phyloP scores from a whole-genome alignment of 2,888 invertebrate genomes.

The Luperina nickerlii region DNA sequence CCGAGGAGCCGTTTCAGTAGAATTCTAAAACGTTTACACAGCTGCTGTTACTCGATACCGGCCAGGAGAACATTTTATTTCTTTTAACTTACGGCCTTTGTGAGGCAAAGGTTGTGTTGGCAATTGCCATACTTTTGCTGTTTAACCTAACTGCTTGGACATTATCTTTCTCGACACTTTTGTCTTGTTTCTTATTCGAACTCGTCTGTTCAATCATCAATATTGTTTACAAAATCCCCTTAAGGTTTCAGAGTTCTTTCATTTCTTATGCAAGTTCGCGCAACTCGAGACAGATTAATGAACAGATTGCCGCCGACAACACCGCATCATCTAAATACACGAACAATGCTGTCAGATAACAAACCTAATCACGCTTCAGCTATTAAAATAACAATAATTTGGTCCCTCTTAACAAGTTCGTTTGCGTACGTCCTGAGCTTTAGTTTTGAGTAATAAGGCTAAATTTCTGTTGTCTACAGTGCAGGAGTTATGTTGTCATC shows the following conservation, averaged over 20 bases:
- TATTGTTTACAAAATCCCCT: background rate
- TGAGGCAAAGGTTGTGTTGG: background rate
- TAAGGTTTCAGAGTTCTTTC: conserved; percentile 1
- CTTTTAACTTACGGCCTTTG: conserved; percentile 18
- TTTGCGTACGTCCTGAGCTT: conserved; percentile 40
- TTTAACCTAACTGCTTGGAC: conserved; percentile 1
- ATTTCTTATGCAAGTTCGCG: conserved; percentile 10
- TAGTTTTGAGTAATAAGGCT: conserved; percentile 37
- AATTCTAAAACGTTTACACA: conserved; percentile 60
- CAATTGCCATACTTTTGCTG: background rate
- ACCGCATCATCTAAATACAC: conserved; percentile 44
- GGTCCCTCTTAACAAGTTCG: conserved; percentile 48
- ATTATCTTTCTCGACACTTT: background rate
- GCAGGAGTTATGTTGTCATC: conserved; percentile 39
- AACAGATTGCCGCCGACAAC: conserved; percentile 24
- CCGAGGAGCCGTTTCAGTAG: conserved; percentile 29
- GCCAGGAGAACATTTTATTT: conserved; percentile 33
- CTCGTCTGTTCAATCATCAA: background rate
- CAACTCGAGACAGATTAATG: conserved; percentile 40
- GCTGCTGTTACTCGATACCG: conserved; percentile 49
- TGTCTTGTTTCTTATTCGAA: background rate
- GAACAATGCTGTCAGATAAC: conserved; percentile 52
- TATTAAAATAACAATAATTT: conserved; percentile 69
- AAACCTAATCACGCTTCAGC: conserved; percentile 60
- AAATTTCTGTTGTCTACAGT: conserved; percentile 31